Evolutionary conservation across 2,797 vertebrate species (phyloP), one percentile per base, ranked within the genome.

Genomic region (Cetoscarus ocellatus): DNA sequence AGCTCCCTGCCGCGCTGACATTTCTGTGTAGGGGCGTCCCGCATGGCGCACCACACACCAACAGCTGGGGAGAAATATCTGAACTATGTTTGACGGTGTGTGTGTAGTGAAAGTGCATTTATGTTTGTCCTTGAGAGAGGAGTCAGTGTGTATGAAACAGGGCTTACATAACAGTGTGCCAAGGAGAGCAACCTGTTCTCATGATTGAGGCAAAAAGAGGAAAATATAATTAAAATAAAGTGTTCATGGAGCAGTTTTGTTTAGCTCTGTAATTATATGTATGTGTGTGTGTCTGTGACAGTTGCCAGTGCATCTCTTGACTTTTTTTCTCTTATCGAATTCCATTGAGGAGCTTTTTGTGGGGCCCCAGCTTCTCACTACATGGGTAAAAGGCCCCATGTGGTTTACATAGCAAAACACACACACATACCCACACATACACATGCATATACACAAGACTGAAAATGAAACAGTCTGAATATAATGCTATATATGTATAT

Each of bases 1-100:
- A 87, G 88, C 85, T 78, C 86, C 93, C 91, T 17, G 87, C 86
- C 49, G 90, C 45, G 90, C 79, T 93, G 93, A 93, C 93, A 93
- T 94, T 93, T 94, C 87, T 79, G 70, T 68, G 79, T 61, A 78
- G 88, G 85, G 88, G 90, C 87, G 60, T 92, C 93, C 93, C 80
- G 88, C 90, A 67, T 81, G 72, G 87, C 51, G 48, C 75, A 34
- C 80, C 65, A 10, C 80, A 74, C 87, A 88, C 76, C 74, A 79
- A 76, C 88, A 90, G 86, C 84, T 88, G 88, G 88, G 76, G 68
- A 79, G 77, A 78, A 72, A 73, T 75, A 84, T 73, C 58, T 67
- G 55, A 43, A 48, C 45, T 57, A 11, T 53, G 65, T 66, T 13
- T n/a, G 61, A 47, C 38, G 34, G 66, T 64, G 50, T 44, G 55